phyloP scores from a whole-genome alignment of 2,797 vertebrate species.

The Acrocephalus scirpaceus region DNA sequence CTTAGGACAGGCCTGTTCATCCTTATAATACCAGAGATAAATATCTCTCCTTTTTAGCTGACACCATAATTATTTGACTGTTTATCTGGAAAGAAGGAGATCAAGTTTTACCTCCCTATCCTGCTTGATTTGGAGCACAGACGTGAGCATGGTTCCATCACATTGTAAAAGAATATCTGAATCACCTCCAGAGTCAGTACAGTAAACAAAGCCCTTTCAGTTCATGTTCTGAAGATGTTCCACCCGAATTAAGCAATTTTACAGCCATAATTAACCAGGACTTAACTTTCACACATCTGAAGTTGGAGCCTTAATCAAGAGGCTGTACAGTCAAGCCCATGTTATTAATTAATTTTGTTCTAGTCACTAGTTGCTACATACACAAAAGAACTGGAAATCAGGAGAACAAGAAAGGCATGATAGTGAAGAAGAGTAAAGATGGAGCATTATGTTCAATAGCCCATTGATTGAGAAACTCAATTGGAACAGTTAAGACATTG shows the following conservation, averaged over 20 bases:
- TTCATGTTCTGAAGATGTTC: slow-evolving; percentile 41
- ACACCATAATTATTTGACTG: slow-evolving; percentile 24
- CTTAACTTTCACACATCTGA: slow-evolving; percentile 2
- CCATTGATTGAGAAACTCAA: slow-evolving; percentile 40
- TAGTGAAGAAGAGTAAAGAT: not conserved
- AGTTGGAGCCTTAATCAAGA: slow-evolving; percentile 1
- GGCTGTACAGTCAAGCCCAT: not conserved
- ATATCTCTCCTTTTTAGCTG: slow-evolving; percentile 11
- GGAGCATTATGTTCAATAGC: slow-evolving; percentile 5
- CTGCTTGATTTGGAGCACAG: slow-evolving; percentile 37
- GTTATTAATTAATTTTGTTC: slow-evolving; percentile 12
- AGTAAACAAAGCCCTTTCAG: slow-evolving; percentile 46
- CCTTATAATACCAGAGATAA: slow-evolving; percentile 28
- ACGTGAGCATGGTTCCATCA: not conserved
- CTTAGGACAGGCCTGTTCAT: not conserved
- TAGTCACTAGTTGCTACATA: not conserved
- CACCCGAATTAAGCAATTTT: slow-evolving; percentile 33
- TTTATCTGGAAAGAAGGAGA: slow-evolving; percentile 30
- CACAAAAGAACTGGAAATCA: slow-evolving; percentile 6
- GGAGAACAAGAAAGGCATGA: not conserved
- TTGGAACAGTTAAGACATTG: slow-evolving; percentile 29
- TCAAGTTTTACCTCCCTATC: slow-evolving; percentile 30
- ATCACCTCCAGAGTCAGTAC: slow-evolving; percentile 10
- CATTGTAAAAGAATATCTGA: slow-evolving; percentile 16
- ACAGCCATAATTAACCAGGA: slow-evolving; percentile 16